phyloP scores from a whole-genome alignment of 2,113 vertebrate species.

The Aspidoscelis tigris region DNA sequence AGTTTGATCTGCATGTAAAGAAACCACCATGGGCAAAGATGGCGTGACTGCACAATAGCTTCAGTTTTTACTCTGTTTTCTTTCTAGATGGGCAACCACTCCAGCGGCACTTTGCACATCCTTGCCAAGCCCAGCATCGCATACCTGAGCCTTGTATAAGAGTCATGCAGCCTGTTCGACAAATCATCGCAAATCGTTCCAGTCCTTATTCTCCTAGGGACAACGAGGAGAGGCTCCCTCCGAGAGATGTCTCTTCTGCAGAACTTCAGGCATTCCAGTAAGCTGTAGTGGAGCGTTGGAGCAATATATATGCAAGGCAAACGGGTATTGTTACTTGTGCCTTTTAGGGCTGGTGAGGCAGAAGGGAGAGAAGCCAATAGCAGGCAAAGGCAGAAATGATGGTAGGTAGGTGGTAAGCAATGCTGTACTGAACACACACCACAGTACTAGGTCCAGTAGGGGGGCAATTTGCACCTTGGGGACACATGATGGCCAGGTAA shows the following conservation, averaged over 20 bases:
- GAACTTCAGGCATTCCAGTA: constrained; percentile 59
- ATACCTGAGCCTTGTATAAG: constrained; percentile 56
- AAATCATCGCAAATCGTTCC: constrained; percentile 66
- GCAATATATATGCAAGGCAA: neutral
- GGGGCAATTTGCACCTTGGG: no score
- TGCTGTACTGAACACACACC: no score
- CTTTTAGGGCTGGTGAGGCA: no score
- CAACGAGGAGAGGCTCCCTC: constrained; percentile 41
- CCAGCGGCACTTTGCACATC: constrained; percentile 48
- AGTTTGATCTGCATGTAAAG: constrained; percentile 7
- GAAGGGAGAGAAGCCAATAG: no score
- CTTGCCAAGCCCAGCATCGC: constrained; percentile 49
- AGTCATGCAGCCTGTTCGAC: constrained; percentile 49
- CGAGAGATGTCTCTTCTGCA: constrained; percentile 44
- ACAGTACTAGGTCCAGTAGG: no score
- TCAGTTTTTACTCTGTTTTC: constrained; percentile 56
- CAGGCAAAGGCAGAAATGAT: no score
- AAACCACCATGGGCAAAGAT: constrained; percentile 28
- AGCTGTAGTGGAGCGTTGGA: constrained; percentile 34
- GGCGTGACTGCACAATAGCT: constrained; percentile 35
- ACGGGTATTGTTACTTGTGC: no score
- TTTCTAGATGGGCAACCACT: constrained; percentile 63
- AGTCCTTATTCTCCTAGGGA: constrained; percentile 48
- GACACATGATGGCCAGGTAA: no score
- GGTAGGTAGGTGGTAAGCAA: no score